A percentile compares a stretch with the other conserved stretches of the same genome.
These are phyloP conservation scores for Dorcus hopei DNA, from an alignment of 2,888 invertebrate species.

Conservation along the genomic window DNA sequence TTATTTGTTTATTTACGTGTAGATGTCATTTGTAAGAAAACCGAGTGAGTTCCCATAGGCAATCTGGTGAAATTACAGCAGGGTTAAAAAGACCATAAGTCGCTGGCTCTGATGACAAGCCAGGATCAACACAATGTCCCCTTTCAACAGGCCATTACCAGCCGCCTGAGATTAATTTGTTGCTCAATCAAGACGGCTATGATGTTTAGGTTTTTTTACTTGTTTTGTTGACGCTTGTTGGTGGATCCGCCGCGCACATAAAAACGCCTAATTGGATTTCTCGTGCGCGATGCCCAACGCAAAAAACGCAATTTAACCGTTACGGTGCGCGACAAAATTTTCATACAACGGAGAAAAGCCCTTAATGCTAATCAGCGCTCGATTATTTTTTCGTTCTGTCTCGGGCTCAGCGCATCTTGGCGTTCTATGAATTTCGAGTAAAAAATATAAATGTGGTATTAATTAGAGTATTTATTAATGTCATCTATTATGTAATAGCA, in stretches of 20 bases:
- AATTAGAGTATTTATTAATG: conserved; percentile 13
- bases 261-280: conserved; percentile 1
- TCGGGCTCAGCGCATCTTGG: neutral
- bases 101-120: conserved; percentile 14
- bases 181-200: conserved; percentile 11
- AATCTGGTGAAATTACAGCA: conserved; percentile 1
- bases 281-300: neutral
- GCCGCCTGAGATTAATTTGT: conserved; percentile 18
- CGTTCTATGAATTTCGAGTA: neutral
- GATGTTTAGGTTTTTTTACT: neutral
- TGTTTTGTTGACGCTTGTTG: neutral
- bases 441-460: conserved; percentile 10
- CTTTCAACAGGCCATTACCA: conserved; percentile 19
- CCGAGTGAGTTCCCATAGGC: neutral
- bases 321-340: too few relatives aligned
- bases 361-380: too few relatives aligned
- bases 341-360: too few relatives aligned
- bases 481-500: neutral
- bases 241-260: neutral
- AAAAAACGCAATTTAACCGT: too few relatives aligned
- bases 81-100: neutral
- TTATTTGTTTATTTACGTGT: too few relatives aligned
- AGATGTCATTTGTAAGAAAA: too few relatives aligned
- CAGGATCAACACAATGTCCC: conserved; percentile 15
- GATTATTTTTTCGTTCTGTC: too few relatives aligned